phyloP scores from a whole-genome alignment of 2,888 invertebrate genomes.

The Yponomeuta cagnagella region DNA sequence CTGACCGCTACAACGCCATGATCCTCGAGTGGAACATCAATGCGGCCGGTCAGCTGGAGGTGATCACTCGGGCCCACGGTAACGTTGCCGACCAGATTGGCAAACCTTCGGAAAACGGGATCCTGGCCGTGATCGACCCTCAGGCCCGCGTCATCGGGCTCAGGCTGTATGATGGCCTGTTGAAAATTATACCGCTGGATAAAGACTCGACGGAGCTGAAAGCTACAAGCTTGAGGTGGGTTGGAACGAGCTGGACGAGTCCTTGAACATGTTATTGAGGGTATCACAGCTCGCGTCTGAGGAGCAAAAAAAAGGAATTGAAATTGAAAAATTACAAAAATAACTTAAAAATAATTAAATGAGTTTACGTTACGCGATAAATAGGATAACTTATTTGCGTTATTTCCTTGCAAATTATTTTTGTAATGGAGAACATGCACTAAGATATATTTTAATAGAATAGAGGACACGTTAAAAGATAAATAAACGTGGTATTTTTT shows the following conservation, averaged over 20 bases:
- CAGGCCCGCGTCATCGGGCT: slow-evolving; percentile 96
- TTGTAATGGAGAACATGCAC: no score
- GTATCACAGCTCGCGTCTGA: no score
- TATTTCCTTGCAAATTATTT: no score
- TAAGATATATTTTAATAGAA: no score
- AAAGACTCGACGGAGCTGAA: slow-evolving; percentile 95
- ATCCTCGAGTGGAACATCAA: slow-evolving; percentile 91
- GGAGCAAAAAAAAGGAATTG: no score
- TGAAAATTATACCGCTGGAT: slow-evolving; percentile 97
- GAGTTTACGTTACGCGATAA: no score
- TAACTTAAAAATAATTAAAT: no score
- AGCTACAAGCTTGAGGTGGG: slow-evolving; percentile 86
- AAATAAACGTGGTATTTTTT: no score
- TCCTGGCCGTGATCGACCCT: slow-evolving; percentile 96
- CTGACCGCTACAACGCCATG: slow-evolving; percentile 97
- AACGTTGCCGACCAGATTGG: slow-evolving; percentile 97
- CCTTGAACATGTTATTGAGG: no score
- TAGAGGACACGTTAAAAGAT: no score
- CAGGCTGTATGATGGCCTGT: slow-evolving; percentile 95
- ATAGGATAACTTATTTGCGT: no score
- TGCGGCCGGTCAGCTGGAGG: slow-evolving; percentile 88
- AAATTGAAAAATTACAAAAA: no score
- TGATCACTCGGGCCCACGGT: slow-evolving; percentile 96
- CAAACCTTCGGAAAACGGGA: slow-evolving; percentile 96
- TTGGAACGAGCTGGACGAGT: neutral